These are phyloP conservation scores for Microcaecilia unicolor DNA, from an alignment of 2,797 vertebrate species.

Conservation along the genomic window DNA sequence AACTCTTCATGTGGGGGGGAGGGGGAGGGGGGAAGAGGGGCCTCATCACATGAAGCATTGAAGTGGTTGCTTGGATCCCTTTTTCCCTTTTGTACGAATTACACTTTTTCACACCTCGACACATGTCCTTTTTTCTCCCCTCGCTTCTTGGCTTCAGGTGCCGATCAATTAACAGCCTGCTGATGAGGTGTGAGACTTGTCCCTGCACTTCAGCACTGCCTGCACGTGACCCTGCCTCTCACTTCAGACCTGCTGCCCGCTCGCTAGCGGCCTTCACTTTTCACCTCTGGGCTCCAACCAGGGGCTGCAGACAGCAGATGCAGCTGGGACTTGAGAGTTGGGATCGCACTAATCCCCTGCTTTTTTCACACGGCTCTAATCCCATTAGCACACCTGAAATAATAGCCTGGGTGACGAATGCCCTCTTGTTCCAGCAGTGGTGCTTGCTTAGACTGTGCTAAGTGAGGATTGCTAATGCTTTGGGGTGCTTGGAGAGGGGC, in stretches of 20 bases:
- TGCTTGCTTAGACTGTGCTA: conserved; percentile 20
- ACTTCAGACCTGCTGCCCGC: not conserved
- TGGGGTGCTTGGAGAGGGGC: not conserved
- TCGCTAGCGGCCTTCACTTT: conserved; percentile 2
- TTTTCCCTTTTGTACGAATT: conserved; percentile 48
- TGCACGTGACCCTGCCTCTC: not conserved
- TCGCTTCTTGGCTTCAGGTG: conserved; percentile 1
- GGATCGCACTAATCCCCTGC: conserved; percentile 19
- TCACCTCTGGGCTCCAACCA: conserved; percentile 20
- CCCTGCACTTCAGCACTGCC: conserved; percentile 36
- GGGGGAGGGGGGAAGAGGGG: too few relatives aligned
- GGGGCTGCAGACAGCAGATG: conserved; percentile 12
- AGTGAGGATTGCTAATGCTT: not conserved
- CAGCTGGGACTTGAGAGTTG: conserved; percentile 19
- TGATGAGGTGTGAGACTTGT: conserved; percentile 17
- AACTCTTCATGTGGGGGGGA: too few relatives aligned
- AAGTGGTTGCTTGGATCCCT: conserved; percentile 17
- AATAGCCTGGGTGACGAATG: conserved; percentile 53
- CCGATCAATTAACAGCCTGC: conserved; percentile 20
- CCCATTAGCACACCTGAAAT: conserved; percentile 73
- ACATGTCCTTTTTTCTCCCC: conserved; percentile 14
- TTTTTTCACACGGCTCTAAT: conserved; percentile 38
- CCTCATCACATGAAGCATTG: not conserved
- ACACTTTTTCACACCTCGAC: conserved; percentile 56
- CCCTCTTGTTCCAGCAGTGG: conserved; percentile 14